Evolutionary conservation across 2,888 invertebrate species (phyloP), one percentile per base, ranked within the genome.

Genomic region (Candidula unifasciata): DNA sequence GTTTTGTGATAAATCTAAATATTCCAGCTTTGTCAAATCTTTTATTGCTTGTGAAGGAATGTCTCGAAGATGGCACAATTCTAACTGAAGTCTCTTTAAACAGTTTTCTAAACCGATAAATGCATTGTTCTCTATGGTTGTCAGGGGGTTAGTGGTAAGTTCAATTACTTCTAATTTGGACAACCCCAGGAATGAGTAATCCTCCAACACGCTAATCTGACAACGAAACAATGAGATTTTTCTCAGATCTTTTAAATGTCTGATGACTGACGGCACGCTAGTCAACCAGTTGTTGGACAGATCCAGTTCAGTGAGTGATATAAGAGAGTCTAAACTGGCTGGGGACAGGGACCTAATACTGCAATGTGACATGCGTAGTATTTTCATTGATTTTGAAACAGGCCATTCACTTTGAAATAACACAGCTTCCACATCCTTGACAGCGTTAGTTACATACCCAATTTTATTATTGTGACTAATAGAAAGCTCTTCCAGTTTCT

Each of bases 1-100:
- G 77, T 87, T 87, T n/a, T 76, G 81, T 5, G 87, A 84, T 27
- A 87, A 37, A 33, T 87, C 87, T 37, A 87, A 60, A 24, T 79
- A 82, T 21, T 79, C 82, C 24, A 87, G 52, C 66, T 82, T 84
- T 30, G 71, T 33, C 68, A 87, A 71, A 33, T 78, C 66, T 37
- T 74, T 74, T 44, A 87, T n/a, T 3, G 85, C 87, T 66, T 84
- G 57, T 0, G 87, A 82, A 1, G 87, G 87, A 8, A 87, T 71
- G 6, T 84, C 33, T 3, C 57, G 52, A 35, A 87, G 52, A 37
- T 69, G 57, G 52, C 87, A 87, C 33, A 81, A 27, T n/a, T 84
- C 84, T 64, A 85, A 54, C 2, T 33, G 64, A 27, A 87, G 80
- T 24, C 52, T 84, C 21, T 66, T 74, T 60, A 87, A 73, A 3